Evolutionary conservation across 1,140 invertebrate species (phyloP), one percentile per base, ranked within the genome.

Genomic region (Drosophila takahashii): DNA sequence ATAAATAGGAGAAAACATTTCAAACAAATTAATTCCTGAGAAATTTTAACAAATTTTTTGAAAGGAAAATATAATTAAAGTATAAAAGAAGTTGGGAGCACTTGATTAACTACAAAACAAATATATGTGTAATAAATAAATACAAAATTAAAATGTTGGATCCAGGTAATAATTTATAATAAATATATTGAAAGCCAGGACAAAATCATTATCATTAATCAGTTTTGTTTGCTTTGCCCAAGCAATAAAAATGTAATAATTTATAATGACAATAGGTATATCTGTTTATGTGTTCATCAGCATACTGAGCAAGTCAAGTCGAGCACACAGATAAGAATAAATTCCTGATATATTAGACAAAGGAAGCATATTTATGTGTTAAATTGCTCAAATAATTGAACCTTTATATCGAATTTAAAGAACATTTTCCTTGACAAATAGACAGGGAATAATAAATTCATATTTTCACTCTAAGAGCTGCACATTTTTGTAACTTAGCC

Each of bases 401-500:
- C 5, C 11, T 39, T 10, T 39, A 29, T 3, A 18, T 0, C 7
- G 5, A 56, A 41, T 29, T 15, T 13, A 34, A 45, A 34, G 16
- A 6, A 6, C 18, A 34, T 3, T 22, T 18, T 8, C 26, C n/a
- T 7, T 3, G 10, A 22, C 15, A 32, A 26, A 15, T 4, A 27
- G n/a, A 11, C 7, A 29, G n/a, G 7, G 18, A 34, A 37, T 27
- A 36, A 27, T 34, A 48, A 41, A 50, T 50, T 32, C 16, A 47
- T 16, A 44, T 10, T 6, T 15, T 27, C 6, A 32, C 8, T 16
- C 10, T 34, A 13, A 45, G 11, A 36, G 7, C 22, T 3, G 26
- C 16, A 44, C 9, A 69, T 47, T 39, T 56, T 48, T 47, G 22
- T 34, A 26, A 48, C 29, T 18, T 15, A 36, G 27, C 18, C 26